A percentile compares a stretch with the other conserved stretches of the same genome.
These are phyloP conservation scores for Laticauda colubrina DNA, from an alignment of 2,113 vertebrate species.

Conservation along the genomic window DNA sequence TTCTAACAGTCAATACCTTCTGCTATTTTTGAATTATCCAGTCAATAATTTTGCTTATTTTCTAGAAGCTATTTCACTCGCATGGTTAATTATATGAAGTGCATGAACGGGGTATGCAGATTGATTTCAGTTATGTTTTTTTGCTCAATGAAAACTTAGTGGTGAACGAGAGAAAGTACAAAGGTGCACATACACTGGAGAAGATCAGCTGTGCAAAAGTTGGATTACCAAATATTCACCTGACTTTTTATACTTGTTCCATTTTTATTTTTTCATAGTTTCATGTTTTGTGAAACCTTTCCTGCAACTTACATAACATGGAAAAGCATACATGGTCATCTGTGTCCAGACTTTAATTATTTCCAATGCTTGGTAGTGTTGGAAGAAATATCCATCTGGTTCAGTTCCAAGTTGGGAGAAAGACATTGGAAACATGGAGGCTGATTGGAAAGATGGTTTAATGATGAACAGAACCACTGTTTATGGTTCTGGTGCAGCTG, in stretches of 20 bases:
- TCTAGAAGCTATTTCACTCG: not conserved
- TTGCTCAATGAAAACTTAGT: not conserved
- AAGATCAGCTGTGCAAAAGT: not conserved
- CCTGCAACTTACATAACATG: not conserved
- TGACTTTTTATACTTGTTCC: not conserved
- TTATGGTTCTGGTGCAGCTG: no score
- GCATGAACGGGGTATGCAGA: not conserved
- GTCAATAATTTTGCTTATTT: not conserved
- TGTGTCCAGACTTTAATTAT: not conserved
- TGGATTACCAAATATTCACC: not conserved
- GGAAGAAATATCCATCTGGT: no score
- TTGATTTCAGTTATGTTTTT: not conserved
- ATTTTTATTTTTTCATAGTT: not conserved
- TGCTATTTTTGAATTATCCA: not conserved
- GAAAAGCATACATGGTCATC: not conserved
- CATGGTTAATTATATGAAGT: not conserved
- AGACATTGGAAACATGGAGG: no score
- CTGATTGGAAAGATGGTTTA: no score
- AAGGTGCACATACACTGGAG: not conserved
- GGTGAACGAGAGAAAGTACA: not conserved
- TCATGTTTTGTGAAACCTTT: not conserved
- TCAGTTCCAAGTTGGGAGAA: no score
- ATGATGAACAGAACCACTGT: no score
- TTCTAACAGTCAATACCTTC: not conserved
- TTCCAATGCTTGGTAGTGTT: not conserved